Conservation (phyloP, 2,888 invertebrate species). For the Scelioninae gen. 2 region DNA sequence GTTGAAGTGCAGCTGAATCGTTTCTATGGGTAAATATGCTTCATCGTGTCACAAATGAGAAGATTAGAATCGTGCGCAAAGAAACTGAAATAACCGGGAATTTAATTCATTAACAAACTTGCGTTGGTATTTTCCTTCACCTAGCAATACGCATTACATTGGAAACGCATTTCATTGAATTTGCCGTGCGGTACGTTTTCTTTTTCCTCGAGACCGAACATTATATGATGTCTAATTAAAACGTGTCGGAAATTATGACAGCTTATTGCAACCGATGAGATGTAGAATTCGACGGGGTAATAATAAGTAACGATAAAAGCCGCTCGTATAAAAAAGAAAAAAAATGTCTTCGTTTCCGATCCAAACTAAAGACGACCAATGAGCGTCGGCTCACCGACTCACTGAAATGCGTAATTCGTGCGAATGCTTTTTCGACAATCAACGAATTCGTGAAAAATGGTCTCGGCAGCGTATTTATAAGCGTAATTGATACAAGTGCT, state of each 20-base stretch:
- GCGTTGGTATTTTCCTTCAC: slow-evolving; percentile 25
- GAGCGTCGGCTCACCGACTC: background rate
- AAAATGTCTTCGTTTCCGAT: background rate
- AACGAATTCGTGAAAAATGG: background rate
- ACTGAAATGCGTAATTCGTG: background rate
- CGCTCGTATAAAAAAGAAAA: background rate
- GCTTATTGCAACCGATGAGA: background rate
- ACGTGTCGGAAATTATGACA: slow-evolving; percentile 39
- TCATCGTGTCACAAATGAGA: slow-evolving; percentile 24
- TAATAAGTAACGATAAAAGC: slow-evolving; percentile 18
- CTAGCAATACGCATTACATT: slow-evolving; percentile 5
- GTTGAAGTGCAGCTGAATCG: slow-evolving; percentile 1
- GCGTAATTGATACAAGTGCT: slow-evolving; percentile 20
- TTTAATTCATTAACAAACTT: slow-evolving; percentile 46
- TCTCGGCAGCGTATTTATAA: slow-evolving; percentile 3
- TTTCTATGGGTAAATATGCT: slow-evolving; percentile 32
- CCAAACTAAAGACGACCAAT: background rate
- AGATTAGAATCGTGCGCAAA: slow-evolving; percentile 38
- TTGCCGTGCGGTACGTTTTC: background rate
- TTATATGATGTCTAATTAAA: slow-evolving; percentile 45
- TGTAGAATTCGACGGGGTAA: slow-evolving; percentile 9
- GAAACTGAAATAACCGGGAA: slow-evolving; percentile 35
- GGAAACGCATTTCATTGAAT: slow-evolving; percentile 28
- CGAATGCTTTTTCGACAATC: slow-evolving; percentile 11
- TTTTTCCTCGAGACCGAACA: slow-evolving; percentile 14